These are phyloP conservation scores for Pogonocherus hispidulus DNA, from an alignment of 2,888 invertebrate genomes.

Conservation along the genomic window DNA sequence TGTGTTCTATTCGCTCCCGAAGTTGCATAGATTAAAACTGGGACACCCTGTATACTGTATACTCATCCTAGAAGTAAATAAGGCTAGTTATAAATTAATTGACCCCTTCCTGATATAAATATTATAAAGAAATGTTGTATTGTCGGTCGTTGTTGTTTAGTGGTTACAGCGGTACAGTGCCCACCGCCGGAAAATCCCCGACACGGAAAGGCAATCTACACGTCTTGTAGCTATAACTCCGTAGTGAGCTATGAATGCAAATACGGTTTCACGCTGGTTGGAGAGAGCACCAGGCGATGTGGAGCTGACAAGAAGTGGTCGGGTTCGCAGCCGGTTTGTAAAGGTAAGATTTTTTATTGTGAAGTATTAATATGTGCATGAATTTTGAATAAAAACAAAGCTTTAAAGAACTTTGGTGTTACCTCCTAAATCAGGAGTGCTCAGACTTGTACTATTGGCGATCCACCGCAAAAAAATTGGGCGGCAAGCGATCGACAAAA, in stretches of 20 bases:
- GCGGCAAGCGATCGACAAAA: too few relatives aligned
- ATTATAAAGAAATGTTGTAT: conserved; percentile 42
- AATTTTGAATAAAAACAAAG: too few relatives aligned
- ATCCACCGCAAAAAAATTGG: too few relatives aligned
- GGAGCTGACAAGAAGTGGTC: conserved; percentile 97
- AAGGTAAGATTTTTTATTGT: conserved; percentile 75
- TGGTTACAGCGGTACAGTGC: conserved; percentile 95
- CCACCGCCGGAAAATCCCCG: conserved; percentile 91
- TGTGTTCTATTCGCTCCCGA: too few relatives aligned
- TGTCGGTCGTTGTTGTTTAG: conserved; percentile 63
- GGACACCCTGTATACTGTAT: too few relatives aligned
- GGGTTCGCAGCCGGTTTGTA: conserved; percentile 90
- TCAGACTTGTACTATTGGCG: too few relatives aligned
- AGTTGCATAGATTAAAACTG: too few relatives aligned
- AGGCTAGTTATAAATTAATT: neutral
- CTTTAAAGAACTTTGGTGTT: too few relatives aligned
- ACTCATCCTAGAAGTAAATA: too few relatives aligned
- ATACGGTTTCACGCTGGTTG: conserved; percentile 92
- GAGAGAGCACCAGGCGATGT: conserved; percentile 91
- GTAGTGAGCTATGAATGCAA: conserved; percentile 96
- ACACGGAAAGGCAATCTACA: conserved; percentile 93
- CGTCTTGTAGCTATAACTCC: conserved; percentile 94
- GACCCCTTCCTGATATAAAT: conserved; percentile 3
- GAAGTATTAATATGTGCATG: neutral
- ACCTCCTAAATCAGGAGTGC: too few relatives aligned